These are phyloP conservation scores for Ophion obscuratus DNA, from an alignment of 2,888 invertebrate species.

Conservation along the genomic window DNA sequence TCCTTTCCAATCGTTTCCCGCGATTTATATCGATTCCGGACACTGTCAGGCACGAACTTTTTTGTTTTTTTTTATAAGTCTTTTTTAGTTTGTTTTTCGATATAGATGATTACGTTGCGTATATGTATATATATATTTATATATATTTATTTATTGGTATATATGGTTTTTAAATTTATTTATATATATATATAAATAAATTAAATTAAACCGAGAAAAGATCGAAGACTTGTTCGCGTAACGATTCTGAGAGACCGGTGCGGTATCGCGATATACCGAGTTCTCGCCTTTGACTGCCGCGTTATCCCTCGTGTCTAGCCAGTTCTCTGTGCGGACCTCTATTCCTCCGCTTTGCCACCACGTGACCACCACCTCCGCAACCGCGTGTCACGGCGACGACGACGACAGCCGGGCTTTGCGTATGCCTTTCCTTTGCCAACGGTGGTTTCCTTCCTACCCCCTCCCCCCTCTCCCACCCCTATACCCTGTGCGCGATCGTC, in stretches of 20 bases:
- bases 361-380: slow-evolving; percentile 34
- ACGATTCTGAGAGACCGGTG: slow-evolving; percentile 29
- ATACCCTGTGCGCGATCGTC: not conserved
- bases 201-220: not conserved
- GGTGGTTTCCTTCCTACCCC: slow-evolving; percentile 48
- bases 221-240: not conserved
- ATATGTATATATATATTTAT: not conserved
- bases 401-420: not conserved
- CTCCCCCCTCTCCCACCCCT: not conserved
- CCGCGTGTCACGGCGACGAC: slow-evolving; percentile 8
- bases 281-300: slow-evolving; percentile 69
- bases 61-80: not conserved
- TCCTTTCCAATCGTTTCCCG: not conserved
- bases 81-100: not conserved
- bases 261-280: slow-evolving; percentile 62
- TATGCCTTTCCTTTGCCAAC: slow-evolving; percentile 56
- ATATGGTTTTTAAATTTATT: not conserved
- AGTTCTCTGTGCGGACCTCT: slow-evolving; percentile 56
- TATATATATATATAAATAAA: not conserved
- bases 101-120: not conserved
- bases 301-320: slow-evolving; percentile 67
- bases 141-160: not conserved
- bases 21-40: too few relatives aligned
- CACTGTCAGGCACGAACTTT: not conserved
- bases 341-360: slow-evolving; percentile 47